Evolutionary conservation across 2,797 vertebrate genomes (phyloP).

Genomic region (Cossypha heuglini): DNA sequence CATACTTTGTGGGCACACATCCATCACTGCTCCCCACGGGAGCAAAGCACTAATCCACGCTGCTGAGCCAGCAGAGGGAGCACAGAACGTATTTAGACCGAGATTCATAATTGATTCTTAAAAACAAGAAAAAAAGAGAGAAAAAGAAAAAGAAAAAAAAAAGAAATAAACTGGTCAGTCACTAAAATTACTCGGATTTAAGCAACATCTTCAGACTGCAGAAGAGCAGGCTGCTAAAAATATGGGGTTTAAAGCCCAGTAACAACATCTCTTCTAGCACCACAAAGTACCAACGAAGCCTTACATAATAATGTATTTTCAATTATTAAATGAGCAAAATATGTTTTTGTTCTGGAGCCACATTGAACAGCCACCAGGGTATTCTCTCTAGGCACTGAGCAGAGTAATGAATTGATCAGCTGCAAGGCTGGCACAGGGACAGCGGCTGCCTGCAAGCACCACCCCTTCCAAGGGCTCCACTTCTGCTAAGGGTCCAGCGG

Average conservation of each 20-base stretch:
- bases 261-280: not conserved
- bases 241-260: not conserved
- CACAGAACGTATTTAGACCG: constrained; percentile 7
- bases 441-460: constrained; percentile 72
- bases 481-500: constrained; percentile 73
- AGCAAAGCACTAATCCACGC: not conserved
- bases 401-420: constrained; percentile 71
- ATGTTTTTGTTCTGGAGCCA: constrained; percentile 34
- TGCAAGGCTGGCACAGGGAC: constrained; percentile 43
- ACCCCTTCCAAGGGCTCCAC: constrained; percentile 65
- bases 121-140: not conserved
- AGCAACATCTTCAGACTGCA: not conserved
- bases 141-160: not conserved
- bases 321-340: constrained; percentile 58
- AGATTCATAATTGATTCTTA: not conserved
- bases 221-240: not conserved
- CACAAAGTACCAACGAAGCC: not conserved
- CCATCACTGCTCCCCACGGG: not conserved
- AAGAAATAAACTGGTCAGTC: not conserved
- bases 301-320: not conserved
- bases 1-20: not conserved
- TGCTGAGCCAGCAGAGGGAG: constrained; percentile 19
- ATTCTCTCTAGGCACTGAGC: constrained; percentile 53
- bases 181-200: not conserved
- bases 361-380: not conserved